Conservation (phyloP, 2,888 invertebrate species). For the Fissipunctia ypsillon region DNA sequence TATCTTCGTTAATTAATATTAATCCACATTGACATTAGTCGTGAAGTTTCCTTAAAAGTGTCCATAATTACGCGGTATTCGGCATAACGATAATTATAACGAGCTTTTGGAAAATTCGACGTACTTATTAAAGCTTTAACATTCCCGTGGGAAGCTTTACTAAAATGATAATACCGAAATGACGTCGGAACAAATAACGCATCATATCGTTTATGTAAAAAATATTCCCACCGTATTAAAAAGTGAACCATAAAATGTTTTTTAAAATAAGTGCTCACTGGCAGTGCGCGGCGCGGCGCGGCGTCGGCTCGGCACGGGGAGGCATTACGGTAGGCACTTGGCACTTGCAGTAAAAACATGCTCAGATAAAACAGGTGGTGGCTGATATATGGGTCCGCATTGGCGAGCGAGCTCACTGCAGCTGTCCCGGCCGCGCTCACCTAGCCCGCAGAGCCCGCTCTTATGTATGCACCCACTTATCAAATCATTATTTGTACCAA, state of each 20-base stretch:
- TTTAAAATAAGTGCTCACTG: slow-evolving; percentile 64
- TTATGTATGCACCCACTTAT: slow-evolving; percentile 57
- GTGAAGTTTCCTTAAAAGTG: slow-evolving; percentile 24
- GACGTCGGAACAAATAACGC: slow-evolving; percentile 43
- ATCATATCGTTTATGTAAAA: slow-evolving; percentile 34
- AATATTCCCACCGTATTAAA: slow-evolving; percentile 52
- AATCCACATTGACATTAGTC: slow-evolving; percentile 8
- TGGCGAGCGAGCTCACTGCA: slow-evolving; percentile 80
- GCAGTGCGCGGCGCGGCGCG: slow-evolving; percentile 25
- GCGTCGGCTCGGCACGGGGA: slow-evolving; percentile 41
- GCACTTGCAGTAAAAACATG: slow-evolving; percentile 80
- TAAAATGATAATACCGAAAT: slow-evolving; percentile 40
- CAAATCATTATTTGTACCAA: slow-evolving; percentile 59
- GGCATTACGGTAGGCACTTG: slow-evolving; percentile 72
- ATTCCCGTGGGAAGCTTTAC: slow-evolving; percentile 54
- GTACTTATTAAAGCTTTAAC: not conserved
- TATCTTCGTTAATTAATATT: slow-evolving; percentile 4
- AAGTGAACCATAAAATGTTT: slow-evolving; percentile 60
- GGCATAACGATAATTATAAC: slow-evolving; percentile 17
- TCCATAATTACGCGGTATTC: slow-evolving; percentile 4
- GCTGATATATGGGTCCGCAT: slow-evolving; percentile 85
- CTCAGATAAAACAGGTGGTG: slow-evolving; percentile 86
- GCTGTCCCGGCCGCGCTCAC: slow-evolving; percentile 65
- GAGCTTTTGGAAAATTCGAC: slow-evolving; percentile 20
- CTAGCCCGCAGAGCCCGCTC: slow-evolving; percentile 48